Conservation (phyloP, 2,113 vertebrate species). For the Tragelaphus scriptus region DNA sequence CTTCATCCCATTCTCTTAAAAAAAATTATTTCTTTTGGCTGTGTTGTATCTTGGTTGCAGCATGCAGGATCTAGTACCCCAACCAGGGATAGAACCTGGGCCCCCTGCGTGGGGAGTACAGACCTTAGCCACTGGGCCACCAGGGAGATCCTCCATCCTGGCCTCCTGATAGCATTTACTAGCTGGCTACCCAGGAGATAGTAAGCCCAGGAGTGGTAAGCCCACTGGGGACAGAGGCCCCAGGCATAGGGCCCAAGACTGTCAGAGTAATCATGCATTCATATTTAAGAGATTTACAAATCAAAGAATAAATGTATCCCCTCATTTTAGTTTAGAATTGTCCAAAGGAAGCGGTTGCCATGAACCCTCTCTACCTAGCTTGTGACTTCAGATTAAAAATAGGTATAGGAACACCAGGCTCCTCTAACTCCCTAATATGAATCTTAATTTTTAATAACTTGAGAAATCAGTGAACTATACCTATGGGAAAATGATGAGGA, state of each 20-base stretch:
- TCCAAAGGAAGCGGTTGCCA: neutral
- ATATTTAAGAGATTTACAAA: neutral
- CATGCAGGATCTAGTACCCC: neutral
- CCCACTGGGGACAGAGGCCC: neutral
- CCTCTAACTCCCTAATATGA: constrained; percentile 57
- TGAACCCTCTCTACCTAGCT: neutral
- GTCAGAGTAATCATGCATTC: neutral
- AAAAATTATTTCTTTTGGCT: neutral
- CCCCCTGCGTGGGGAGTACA: neutral
- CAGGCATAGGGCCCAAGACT: neutral
- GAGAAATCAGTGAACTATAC: constrained; percentile 69
- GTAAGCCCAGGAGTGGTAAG: neutral
- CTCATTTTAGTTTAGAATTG: neutral
- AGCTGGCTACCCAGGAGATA: neutral
- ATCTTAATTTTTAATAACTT: constrained; percentile 77
- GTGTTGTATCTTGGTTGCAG: neutral
- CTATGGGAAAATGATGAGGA: constrained; percentile 71
- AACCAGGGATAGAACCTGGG: neutral
- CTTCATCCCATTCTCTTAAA: neutral
- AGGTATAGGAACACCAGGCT: constrained; percentile 53
- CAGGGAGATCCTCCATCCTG: neutral
- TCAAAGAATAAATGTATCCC: neutral
- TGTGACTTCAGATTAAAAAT: constrained; percentile 69
- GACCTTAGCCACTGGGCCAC: neutral
- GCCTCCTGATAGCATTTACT: neutral